Conservation (phyloP, 92 coral and sea anemone species). For the Nematostella vectensis region DNA sequence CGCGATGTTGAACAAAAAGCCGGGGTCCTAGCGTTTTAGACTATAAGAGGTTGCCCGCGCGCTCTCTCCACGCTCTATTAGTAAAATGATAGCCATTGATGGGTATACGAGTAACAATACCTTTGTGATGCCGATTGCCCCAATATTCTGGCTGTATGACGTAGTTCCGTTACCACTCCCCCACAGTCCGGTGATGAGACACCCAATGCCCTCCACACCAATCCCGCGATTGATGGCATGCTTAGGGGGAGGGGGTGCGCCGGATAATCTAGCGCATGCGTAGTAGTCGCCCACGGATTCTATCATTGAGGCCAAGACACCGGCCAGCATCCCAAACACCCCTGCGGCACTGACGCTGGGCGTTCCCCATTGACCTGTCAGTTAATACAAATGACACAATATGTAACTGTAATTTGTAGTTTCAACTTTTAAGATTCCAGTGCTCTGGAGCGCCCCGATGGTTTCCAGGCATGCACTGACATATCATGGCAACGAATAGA, state of each 20-base stretch:
- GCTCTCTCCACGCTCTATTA: too few species aligned
- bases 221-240: conserved; percentile 90
- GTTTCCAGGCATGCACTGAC: too few species aligned
- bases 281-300: conserved; percentile 97
- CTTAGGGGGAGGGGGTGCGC: conserved; percentile 94
- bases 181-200: conserved; percentile 68
- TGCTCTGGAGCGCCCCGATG: too few species aligned
- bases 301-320: conserved; percentile 78
- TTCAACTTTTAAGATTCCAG: too few species aligned
- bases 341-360: conserved; percentile 93
- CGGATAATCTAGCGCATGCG: conserved; percentile 93
- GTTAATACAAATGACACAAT: neutral
- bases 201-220: conserved; percentile 79
- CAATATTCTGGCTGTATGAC: conserved; percentile 84
- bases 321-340: conserved; percentile 96
- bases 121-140: conserved; percentile 89
- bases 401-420: too few species aligned
- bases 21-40: too few species aligned
- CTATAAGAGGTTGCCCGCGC: too few species aligned
- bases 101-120: too few species aligned
- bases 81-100: too few species aligned
- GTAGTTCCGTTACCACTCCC: conserved; percentile 88
- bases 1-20: too few species aligned
- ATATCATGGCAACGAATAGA: too few species aligned
- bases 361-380: conserved; percentile 88